Base-by-base conservation (phyloP, 2,888 invertebrate genomes). In the Nyleta sp. region DNA sequence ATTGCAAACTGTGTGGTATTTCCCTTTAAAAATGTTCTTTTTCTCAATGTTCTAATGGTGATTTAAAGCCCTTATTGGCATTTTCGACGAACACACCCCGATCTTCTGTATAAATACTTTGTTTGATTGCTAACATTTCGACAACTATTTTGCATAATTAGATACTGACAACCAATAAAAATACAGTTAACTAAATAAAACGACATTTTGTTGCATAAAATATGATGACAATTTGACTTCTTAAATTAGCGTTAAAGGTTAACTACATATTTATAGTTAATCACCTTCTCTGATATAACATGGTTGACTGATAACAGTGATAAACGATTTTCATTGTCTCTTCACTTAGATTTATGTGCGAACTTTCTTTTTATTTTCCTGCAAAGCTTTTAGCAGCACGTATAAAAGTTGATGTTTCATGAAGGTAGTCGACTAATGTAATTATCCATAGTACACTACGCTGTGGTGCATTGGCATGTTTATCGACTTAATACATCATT, bases 361-460 rank as follows among this genome's bases (percentile, higher is more conserved):
- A 62, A 28, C 35, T 18, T 52, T 31, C 13, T 40, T 52, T 62
- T 48, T 38, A 24, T 28, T 62, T 48, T 42, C 18, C 22, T 8
- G 28, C 24, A 40, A 59, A 28, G 76, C 73, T 80, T 78, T 80
- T 73, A 78, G 73, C 57, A 38, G 13, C 17, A 50, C 31, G 44
- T 67, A 70, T 76, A 74, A 76, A 76, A 76, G 65, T 78, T 64
- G 67, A 46, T 62, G 57, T 72, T 78, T 78, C 78, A 71, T 24
- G 70, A 38, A 33, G 38, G 15, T 33, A 62, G 35, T 28, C 42
- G 38, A 40, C 65, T 52, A 50, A 52, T 53, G 42, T 53, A 65
- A 65, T 65, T 65, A 65, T 50, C 52, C 38, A 52, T 42, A 35
- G 31, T n/a, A 42, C 33, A 52, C 42, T 20, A 31, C 53, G 20